Base-by-base conservation (phyloP, 2,797 vertebrate genomes). In the Cetoscarus ocellatus region DNA sequence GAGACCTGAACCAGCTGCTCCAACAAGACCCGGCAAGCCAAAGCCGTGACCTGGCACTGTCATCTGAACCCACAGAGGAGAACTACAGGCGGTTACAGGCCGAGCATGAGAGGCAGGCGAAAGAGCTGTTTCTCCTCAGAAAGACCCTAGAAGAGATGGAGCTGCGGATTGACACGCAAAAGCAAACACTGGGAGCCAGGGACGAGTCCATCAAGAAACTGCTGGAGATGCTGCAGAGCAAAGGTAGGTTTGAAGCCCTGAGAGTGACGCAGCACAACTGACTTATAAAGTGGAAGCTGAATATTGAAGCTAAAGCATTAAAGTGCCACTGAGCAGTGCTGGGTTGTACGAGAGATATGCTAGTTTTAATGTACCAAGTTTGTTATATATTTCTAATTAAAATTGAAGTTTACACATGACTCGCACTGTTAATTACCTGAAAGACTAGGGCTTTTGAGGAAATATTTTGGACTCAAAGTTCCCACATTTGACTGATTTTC, bases 61-160 rank as follows among this genome's bases (percentile, higher is more conserved):
- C 95, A 19, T 94, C 96, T 3, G 98, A 99, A 87, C 95, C 97
- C 12, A 98, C 97, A 0, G 98, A 99, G 88, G 98, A 98, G 81
- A 98, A 98, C 90, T 98, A 96, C 83, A 94, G 96, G 17, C 91
- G 96, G 4, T 94, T 98, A 17, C 96, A 97, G 0, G 81, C 84
- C 0, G 97, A 99, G 86, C 96, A 99, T 0, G 98, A 99, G 70
- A 94, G 97, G 60, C 98, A 99, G 88, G 97, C 97, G 86, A 98
- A 99, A 80, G 98, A 99, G 77, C 96, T 99, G 3, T 98, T 98
- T 85, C 95, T 99, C 64, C 94, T 99, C 0, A 95, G 98, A 17
- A 99, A 98, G 91, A 99, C 98, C 15, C 87, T 99, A 74, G 98
- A 99, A 88, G 98, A 99, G 91, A 99, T 99, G 98, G 98, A 99